phyloP scores from a whole-genome alignment of 2,888 invertebrate genomes.

The Hoplodrina ambigua region DNA sequence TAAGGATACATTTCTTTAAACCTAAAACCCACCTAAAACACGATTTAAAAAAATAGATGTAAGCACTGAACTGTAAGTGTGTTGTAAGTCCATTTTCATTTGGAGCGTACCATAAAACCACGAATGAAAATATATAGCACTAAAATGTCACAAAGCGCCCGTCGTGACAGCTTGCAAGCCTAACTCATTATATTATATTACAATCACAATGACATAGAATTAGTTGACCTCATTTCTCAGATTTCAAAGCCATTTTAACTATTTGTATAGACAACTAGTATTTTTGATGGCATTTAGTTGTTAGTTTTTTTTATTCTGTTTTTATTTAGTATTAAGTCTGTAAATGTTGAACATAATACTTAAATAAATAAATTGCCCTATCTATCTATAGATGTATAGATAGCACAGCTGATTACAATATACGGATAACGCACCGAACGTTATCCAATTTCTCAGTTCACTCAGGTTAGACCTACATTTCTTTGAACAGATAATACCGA shows the following conservation, averaged over 20 bases:
- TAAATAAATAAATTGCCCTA: no score
- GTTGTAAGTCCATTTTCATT: slow-evolving; percentile 37
- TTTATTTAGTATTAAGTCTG: no score
- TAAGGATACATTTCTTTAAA: no score
- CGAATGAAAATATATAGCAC: neutral
- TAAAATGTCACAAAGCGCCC: slow-evolving; percentile 28
- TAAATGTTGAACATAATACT: no score
- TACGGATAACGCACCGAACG: neutral
- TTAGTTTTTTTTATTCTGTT: no score
- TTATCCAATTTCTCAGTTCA: slow-evolving; percentile 9
- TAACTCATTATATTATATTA: slow-evolving; percentile 12
- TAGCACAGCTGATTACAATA: neutral
- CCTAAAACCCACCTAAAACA: no score
- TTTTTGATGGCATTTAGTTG: no score
- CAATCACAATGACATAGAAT: slow-evolving; percentile 19
- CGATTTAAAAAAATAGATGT: no score
- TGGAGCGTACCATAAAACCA: neutral
- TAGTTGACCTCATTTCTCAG: slow-evolving; percentile 6
- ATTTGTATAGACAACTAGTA: no score
- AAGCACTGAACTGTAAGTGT: no score
- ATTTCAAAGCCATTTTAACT: slow-evolving; percentile 10
- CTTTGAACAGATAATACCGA: neutral
- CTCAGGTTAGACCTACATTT: neutral
- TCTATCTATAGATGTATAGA: neutral
- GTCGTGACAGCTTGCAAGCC: slow-evolving; percentile 23